These are phyloP conservation scores for Eumaeus atala DNA, from an alignment of 1,140 invertebrate species.

Conservation along the genomic window DNA sequence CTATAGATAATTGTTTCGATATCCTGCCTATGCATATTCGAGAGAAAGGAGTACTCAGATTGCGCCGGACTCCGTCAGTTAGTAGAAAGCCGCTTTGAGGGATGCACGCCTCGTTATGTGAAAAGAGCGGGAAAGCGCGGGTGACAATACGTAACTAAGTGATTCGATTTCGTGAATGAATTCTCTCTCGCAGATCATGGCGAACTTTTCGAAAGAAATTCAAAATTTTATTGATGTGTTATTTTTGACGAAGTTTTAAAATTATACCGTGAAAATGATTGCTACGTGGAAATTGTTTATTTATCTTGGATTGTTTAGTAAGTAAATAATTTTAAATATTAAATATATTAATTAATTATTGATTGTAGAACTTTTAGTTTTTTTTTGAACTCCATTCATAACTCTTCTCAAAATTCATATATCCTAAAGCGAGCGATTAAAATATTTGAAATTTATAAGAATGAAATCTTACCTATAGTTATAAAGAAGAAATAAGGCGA, in stretches of 20 bases:
- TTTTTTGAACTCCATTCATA: too few species aligned
- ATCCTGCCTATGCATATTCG: too few species aligned
- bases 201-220: background rate
- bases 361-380: too few species aligned
- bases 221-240: background rate
- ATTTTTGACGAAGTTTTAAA: background rate
- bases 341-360: too few species aligned
- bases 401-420: too few species aligned
- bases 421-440: too few species aligned
- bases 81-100: conserved; percentile 17
- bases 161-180: too few species aligned
- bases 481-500: too few species aligned
- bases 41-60: too few species aligned
- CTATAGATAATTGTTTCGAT: too few species aligned
- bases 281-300: background rate
- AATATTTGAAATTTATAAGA: too few species aligned
- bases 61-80: conserved; percentile 29
- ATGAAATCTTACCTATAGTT: too few species aligned
- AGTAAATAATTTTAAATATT: background rate
- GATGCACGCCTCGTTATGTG: conserved; percentile 23
- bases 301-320: conserved; percentile 1
- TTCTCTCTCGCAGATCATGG: background rate
- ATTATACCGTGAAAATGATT: background rate
- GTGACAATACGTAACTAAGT: conserved; percentile 23
- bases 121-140: conserved; percentile 39